A percentile compares a stretch with the other conserved stretches of the same genome.
phyloP scores from a whole-genome alignment of 1,140 invertebrate genomes.

The Drosophila mayri region DNA sequence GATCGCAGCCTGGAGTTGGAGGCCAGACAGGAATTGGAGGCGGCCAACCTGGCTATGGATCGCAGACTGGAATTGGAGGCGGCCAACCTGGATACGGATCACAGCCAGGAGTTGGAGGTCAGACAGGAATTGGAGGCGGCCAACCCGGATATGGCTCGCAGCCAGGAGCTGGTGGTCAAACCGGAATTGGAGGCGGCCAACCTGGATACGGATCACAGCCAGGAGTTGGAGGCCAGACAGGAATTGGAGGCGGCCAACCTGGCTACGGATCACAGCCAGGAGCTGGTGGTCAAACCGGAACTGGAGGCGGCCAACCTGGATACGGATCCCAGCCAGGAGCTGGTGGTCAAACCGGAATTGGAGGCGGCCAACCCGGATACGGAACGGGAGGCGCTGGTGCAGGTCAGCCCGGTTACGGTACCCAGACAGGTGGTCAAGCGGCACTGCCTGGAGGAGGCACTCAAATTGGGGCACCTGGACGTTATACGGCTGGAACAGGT shows the following conservation, averaged over 20 bases:
- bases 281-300: constrained; percentile 7
- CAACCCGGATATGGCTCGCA: not conserved
- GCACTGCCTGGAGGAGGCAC: constrained; percentile 22
- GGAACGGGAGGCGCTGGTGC: not conserved
- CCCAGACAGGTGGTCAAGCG: constrained; percentile 6
- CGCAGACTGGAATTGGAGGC: not conserved
- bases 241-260: not conserved
- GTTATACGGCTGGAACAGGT: constrained; percentile 38
- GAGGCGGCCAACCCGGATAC: constrained; percentile 8
- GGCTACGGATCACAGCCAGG: constrained; percentile 9
- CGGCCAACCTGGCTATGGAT: not conserved
- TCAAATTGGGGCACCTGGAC: constrained; percentile 39
- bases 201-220: not conserved
- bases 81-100: constrained; percentile 5
- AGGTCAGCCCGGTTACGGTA: constrained; percentile 12
- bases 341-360: not conserved
- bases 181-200: not conserved
- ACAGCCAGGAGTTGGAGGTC: constrained; percentile 1
- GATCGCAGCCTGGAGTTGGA: constrained; percentile 1
- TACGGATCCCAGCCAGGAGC: constrained; percentile 6
- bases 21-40: constrained; percentile 3
- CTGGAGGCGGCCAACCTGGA: not conserved
- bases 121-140: not conserved
- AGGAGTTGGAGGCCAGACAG: too few relatives aligned
- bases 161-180: constrained; percentile 1